Base-by-base conservation (phyloP, 2,113 vertebrate genomes). In the Symphodus melops region DNA sequence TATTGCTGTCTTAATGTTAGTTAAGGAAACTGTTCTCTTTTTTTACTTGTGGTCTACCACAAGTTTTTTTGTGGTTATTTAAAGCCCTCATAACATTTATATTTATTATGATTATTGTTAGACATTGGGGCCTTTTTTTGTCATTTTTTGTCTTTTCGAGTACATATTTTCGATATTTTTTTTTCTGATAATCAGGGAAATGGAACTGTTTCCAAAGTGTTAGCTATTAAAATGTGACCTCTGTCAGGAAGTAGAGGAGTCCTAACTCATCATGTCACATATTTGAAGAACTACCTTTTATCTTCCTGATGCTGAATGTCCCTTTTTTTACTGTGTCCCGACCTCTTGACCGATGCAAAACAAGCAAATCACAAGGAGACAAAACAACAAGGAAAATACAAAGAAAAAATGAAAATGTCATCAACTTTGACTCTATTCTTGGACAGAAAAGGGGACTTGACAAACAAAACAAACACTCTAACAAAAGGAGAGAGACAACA, bases 101-200 rank as follows among this genome's bases (percentile, higher is more conserved):
- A 90, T 89, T 88, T 91, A 88, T 92, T 87, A 84, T 72, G 86
- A 80, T 87, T 88, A 85, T 86, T 91, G 91, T 92, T 77, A 89
- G 86, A 86, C 75, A 85, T 68, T 86, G 84, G 90, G 91, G 93
- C 91, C 87, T 90, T 44, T 85, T 84, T 42, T 87, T 89, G 85
- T 93, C 8, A n/a, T 86, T 79, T 92, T 75, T 86, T 88, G 88
- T 94, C 82, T 86, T 89, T 90, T 90, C 77, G 92, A 90, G 79
- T 92, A 84, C 88, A 88, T 92, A 88, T 82, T 89, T 89, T 86
- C 67, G 72, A 87, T 88, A 88, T 90, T 85, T 86, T 93, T 93
- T 25, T 93, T 94, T 94, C 92, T 90, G 90, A 94, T 93, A 91
- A 94, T 98, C 97, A 98, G 97, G 97, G 97, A 98, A 96, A 95